Base-by-base conservation (phyloP, 2,888 invertebrate genomes). In the Tiliacea citrago region DNA sequence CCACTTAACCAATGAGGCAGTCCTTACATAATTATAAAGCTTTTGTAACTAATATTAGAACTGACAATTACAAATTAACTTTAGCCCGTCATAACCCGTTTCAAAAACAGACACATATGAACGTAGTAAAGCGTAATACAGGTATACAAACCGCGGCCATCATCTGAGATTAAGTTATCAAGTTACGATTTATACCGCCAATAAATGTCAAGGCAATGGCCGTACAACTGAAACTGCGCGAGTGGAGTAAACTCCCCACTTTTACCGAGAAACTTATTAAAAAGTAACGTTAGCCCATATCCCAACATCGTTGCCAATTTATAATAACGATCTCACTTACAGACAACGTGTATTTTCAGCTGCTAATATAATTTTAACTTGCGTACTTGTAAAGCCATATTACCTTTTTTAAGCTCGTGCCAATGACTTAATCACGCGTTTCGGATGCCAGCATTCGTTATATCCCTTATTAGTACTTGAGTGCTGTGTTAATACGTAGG, bases 141-240 rank as follows among this genome's bases (percentile, higher is more conserved):
- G 84, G 78, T 89, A 18, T 57, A 62, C 49, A 62, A 68, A 83
- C 78, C 49, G 74, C 83, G 77, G 84, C 86, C 88, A 91, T 91
- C 89, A 89, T 81, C 85, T 77, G 77, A 91, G 91, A 94, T 94
- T 93, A 94, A 93, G 93, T 92, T 93, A 93, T 93, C 91, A 92
- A 91, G 87, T 89, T 82, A 86, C 90, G 88, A 93, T 93, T 93
- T 93, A 93, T 92, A 88, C 84, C 84, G 79, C 88, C 91, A 92
- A 92, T 93, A 92, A 93, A 91, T 89, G 92, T 92, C 92, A 91
- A 86, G 88, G 51, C 57, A 42, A 81, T 79, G 84, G 79, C 71
- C 79, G 68, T 79, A 76, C 70, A 73, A 82, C 78, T 86, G 75
- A 85, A 89, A 89, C 88, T 83, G 79, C 85, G 79, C 82, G 83